A percentile compares a stretch with the other conserved stretches of the same genome.
phyloP scores from a whole-genome alignment of 2,888 invertebrate genomes.

The Tholera decimalis region DNA sequence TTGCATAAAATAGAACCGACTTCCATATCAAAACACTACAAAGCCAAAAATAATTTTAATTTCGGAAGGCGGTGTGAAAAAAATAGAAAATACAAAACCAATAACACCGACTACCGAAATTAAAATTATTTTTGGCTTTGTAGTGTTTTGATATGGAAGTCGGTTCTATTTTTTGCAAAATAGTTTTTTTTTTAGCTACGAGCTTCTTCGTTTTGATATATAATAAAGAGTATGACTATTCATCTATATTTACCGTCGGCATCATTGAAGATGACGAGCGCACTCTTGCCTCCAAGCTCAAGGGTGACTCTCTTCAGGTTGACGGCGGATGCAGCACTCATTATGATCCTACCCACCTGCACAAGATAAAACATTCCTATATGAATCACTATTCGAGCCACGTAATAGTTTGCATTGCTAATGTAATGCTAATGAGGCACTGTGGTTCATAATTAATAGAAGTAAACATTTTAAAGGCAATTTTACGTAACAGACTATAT shows the following conservation, averaged over 20 bases:
- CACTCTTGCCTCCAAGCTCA: conserved; percentile 97
- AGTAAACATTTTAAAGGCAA: neutral
- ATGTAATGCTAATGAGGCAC: neutral
- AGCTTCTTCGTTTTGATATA: too few relatives aligned
- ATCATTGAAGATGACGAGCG: conserved; percentile 96
- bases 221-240: too few relatives aligned
- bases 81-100: too few relatives aligned
- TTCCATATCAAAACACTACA: too few relatives aligned
- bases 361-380: conserved; percentile 10
- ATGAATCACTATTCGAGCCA: conserved; percentile 5
- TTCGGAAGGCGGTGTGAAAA: too few relatives aligned
- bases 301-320: conserved; percentile 96
- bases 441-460: neutral
- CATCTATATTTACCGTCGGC: conserved; percentile 94
- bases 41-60: too few relatives aligned
- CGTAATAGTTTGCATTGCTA: conserved; percentile 22
- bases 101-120: too few relatives aligned
- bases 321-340: conserved; percentile 93
- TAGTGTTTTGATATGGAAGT: too few relatives aligned
- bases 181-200: too few relatives aligned
- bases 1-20: too few relatives aligned
- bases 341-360: conserved; percentile 87
- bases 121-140: too few relatives aligned
- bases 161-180: too few relatives aligned
- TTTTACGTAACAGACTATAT: neutral